phyloP scores from a whole-genome alignment of 2,797 vertebrate genomes.

The Fistularia tabacaria region DNA sequence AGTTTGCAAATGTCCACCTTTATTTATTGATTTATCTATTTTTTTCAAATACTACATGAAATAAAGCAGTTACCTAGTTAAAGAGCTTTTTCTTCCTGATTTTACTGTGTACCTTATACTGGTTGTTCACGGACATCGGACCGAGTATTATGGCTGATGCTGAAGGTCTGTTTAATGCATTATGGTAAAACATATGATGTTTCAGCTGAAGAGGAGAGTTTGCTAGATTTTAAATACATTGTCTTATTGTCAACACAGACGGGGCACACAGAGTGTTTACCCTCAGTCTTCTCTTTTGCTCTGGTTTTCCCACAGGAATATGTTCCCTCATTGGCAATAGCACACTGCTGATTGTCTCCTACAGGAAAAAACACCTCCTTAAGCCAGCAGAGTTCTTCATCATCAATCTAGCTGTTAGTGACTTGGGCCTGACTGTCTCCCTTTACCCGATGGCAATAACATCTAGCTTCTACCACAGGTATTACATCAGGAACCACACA shows the following conservation, averaged over 20 bases:
- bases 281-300: background rate
- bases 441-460: constrained; percentile 79
- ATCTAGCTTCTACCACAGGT: constrained; percentile 83
- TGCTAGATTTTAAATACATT: background rate
- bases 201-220: no score
- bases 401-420: constrained; percentile 80
- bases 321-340: constrained; percentile 78
- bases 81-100: no score
- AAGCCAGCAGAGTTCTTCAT: constrained; percentile 82
- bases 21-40: no score
- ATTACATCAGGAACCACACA: constrained; percentile 7
- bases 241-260: background rate
- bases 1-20: no score
- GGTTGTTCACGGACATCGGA: no score
- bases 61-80: no score
- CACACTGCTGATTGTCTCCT: constrained; percentile 75
- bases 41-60: no score
- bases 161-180: no score
- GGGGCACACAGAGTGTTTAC: no score
- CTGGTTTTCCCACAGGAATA: constrained; percentile 51
- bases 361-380: constrained; percentile 76
- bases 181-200: no score
- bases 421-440: constrained; percentile 79
- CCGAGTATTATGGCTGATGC: no score
- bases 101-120: no score